Base-by-base conservation (phyloP, 2,888 invertebrate species). In the Drosophila ezoana region DNA sequence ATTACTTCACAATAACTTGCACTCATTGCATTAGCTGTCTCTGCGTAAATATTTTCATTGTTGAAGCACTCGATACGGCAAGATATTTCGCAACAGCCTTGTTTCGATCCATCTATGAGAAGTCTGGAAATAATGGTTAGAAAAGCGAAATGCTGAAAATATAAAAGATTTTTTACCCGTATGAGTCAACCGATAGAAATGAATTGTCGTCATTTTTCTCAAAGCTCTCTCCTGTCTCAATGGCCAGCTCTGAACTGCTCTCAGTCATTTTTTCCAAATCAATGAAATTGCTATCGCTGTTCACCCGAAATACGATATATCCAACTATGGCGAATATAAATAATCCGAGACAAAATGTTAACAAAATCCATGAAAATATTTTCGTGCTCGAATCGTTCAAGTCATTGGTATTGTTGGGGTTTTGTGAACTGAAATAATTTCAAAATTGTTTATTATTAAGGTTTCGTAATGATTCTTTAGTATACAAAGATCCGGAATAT, bases 291-390 rank as follows among this genome's bases (percentile, higher is more conserved):
- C 28, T 14, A 1, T 44, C 8, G 11, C 20, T 20, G 9, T 59
- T 53, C 1, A 62, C 8, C n/a, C 56, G 61, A n/a, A 81, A 38
- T 8, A 68, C 58, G 40, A 89, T 43, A 56, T 70, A 83, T 14
- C 80, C 54, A 3, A 69, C 71, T 13, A 61, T 45, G 4, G 58
- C 53, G 20, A 81, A 57, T 37, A 89, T 70, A 40, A 79, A 87
- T 14, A 87, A 33, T 3, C 86, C 87, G 4, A 80, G 32, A 4
- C 78, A 77, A 4, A 62, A 3, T 1, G 64, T 72, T 9, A 90
- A 10, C 1, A 90, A 41, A 11, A 81, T 16, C 79, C 89, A 87
- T 11, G 80, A 79, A 13, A 73, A 49, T 4, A 80, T 47, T 48
- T 79, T 75, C 4, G 76, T 66, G 28, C 54, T 69, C 1, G 35